Conservation (phyloP, 35 echinoderm and acorn worm genomes). For the Ophioderma brevispina region DNA sequence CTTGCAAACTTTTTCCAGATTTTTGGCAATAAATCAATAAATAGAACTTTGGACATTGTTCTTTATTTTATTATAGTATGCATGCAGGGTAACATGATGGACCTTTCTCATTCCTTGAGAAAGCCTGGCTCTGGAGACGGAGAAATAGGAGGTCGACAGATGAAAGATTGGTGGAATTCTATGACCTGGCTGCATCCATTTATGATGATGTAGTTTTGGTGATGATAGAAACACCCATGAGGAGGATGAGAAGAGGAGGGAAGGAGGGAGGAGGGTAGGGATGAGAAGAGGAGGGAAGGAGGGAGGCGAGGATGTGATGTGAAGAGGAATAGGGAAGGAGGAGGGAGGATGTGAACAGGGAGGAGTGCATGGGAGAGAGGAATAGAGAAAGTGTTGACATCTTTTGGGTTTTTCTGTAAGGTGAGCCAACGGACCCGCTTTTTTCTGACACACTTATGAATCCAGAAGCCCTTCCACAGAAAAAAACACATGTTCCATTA, state of each 20-base stretch:
- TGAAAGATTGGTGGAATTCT: conserved; percentile 56
- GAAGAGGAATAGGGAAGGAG: too few species aligned
- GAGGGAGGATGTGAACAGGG: background rate
- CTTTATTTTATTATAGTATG: conserved; percentile 50
- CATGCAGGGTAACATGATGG: conserved; percentile 70
- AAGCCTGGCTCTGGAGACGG: conserved; percentile 34
- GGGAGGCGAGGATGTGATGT: background rate
- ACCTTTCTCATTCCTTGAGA: conserved; percentile 58
- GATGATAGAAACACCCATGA: background rate
- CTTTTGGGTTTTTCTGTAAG: too few species aligned
- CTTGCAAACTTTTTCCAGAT: too few species aligned
- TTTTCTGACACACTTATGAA: too few species aligned
- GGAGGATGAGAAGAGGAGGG: background rate
- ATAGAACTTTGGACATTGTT: too few species aligned
- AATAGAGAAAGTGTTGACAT: too few species aligned
- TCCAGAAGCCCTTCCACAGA: too few species aligned
- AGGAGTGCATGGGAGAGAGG: too few species aligned
- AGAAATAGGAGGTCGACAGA: background rate
- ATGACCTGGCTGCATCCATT: conserved; percentile 58
- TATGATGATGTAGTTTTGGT: conserved; percentile 56
- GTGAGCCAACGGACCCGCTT: too few species aligned
- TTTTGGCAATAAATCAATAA: too few species aligned
- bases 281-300: background rate
- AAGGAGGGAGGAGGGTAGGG: background rate
- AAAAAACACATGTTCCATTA: too few species aligned